Evolutionary conservation across 2,113 vertebrate genomes (phyloP).

Genomic region (Phrynocephalus versicolor): DNA sequence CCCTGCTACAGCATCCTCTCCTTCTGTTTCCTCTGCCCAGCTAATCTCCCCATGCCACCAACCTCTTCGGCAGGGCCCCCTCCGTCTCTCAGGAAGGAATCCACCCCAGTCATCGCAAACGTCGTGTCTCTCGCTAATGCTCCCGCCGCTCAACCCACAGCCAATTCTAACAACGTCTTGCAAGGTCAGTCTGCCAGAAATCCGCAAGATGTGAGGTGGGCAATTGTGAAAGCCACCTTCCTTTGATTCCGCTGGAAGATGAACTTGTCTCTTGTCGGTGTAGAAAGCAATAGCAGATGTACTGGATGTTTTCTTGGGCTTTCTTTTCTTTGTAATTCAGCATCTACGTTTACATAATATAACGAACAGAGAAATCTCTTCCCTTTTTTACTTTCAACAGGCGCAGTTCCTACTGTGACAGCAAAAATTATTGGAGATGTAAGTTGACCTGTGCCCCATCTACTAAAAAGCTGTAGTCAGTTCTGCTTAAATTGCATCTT

Average conservation of each 20-base stretch:
- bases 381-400: constrained; percentile 66
- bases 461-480: not conserved
- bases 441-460: constrained; percentile 68
- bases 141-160: constrained; percentile 78
- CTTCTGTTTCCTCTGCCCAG: constrained; percentile 60
- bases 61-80: constrained; percentile 75
- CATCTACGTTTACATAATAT: not conserved
- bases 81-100: constrained; percentile 80
- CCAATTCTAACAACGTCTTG: constrained; percentile 79
- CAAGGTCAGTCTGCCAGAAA: constrained; percentile 77
- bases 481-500: not conserved
- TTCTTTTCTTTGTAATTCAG: not conserved
- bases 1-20: constrained; percentile 42
- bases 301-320: not conserved
- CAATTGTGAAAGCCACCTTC: not conserved
- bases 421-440: constrained; percentile 94
- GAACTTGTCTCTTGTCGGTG: not conserved
- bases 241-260: not conserved
- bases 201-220: not conserved
- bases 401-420: constrained; percentile 88
- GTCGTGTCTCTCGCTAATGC: constrained; percentile 90
- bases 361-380: constrained; percentile 30
- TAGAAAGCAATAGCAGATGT: not conserved
- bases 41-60: constrained; percentile 76
- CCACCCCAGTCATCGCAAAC: constrained; percentile 93